Evolutionary conservation across 2,113 vertebrate species (phyloP).

Genomic region (Hiodon alosoides): DNA sequence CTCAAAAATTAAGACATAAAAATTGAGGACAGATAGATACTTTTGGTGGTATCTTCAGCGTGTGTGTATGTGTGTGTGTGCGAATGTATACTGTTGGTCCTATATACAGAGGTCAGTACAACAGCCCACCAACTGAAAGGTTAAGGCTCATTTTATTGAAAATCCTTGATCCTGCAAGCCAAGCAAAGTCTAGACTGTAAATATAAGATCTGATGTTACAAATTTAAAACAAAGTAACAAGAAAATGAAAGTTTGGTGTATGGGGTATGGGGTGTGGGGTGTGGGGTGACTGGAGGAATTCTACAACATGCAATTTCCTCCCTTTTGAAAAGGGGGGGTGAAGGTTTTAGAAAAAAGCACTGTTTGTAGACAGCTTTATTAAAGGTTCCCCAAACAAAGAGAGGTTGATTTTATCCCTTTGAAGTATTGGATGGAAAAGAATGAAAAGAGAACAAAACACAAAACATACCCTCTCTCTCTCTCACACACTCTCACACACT

Average conservation of each 20-base stretch:
- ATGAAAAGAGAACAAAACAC: constrained; percentile 14
- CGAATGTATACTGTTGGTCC: background rate
- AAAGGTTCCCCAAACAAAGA: constrained; percentile 24
- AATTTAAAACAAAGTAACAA: constrained; percentile 16
- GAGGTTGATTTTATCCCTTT: constrained; percentile 18
- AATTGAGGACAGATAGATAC: background rate
- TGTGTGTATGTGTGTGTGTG: background rate
- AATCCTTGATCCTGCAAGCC: constrained; percentile 18
- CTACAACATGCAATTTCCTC: constrained; percentile 11
- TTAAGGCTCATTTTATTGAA: constrained; percentile 14
- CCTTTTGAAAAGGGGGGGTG: constrained; percentile 17
- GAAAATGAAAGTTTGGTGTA: background rate
- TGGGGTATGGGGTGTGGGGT: background rate
- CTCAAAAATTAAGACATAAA: background rate
- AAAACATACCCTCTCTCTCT: background rate
- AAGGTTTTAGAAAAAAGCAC: constrained; percentile 10
- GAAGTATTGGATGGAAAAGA: constrained; percentile 15
- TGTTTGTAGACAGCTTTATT: constrained; percentile 18
- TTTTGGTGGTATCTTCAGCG: background rate
- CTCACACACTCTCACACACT: background rate
- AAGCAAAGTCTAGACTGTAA: constrained; percentile 11
- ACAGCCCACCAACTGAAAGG: background rate
- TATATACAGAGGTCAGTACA: background rate
- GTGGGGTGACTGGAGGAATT: background rate
- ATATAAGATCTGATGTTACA: constrained; percentile 12